A percentile compares a stretch with the other conserved stretches of the same genome.
Evolutionary conservation across 2,113 vertebrate species (phyloP).

Genomic region (Pelusios castaneus): DNA sequence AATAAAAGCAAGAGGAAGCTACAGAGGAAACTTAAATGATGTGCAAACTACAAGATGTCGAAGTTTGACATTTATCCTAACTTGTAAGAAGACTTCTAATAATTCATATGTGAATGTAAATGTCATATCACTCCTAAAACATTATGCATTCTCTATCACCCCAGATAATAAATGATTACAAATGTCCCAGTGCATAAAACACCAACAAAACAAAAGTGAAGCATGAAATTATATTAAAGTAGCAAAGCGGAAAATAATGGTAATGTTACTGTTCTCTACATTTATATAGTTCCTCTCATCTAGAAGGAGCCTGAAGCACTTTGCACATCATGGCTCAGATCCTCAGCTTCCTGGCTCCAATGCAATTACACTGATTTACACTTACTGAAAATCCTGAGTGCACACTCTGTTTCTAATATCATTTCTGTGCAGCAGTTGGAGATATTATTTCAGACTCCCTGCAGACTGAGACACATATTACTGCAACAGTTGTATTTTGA

Average conservation of each 20-base stretch:
- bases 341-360: background rate
- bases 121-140: constrained; percentile 59
- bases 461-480: background rate
- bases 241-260: background rate
- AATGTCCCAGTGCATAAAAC: constrained; percentile 25
- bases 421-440: background rate
- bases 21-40: background rate
- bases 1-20: background rate
- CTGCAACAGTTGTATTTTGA: background rate
- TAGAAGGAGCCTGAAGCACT: background rate
- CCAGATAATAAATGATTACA: constrained; percentile 64
- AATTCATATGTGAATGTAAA: constrained; percentile 61
- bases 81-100: constrained; percentile 55
- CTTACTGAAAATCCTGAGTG: background rate
- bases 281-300: background rate
- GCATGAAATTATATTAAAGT: constrained; percentile 40
- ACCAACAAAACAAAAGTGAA: constrained; percentile 41
- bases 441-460: background rate
- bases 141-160: constrained; percentile 34
- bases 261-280: background rate
- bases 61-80: constrained; percentile 43
- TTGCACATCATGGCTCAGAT: background rate
- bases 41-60: constrained; percentile 58
- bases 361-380: background rate
- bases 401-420: background rate